Conservation (phyloP, 2,888 invertebrate genomes). For the Sesia bembeciformis region DNA sequence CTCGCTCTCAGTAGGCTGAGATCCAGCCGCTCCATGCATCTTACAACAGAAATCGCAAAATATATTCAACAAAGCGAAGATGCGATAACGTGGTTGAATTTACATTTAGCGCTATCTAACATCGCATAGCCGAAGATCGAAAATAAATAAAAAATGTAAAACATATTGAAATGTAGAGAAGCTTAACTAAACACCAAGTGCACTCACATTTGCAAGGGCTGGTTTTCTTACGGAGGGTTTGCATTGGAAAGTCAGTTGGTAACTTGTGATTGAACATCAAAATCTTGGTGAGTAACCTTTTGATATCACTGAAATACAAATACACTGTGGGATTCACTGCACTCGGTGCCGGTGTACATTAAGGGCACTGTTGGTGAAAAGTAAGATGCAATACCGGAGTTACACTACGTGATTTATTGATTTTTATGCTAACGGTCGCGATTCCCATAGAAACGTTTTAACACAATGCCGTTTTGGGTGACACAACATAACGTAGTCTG, state of each 20-base stretch:
- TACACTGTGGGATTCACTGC: constrained; percentile 48
- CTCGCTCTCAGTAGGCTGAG: constrained; percentile 29
- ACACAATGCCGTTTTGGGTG: neutral
- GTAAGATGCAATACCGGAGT: constrained; percentile 32
- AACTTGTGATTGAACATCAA: constrained; percentile 75
- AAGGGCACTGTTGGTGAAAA: constrained; percentile 18
- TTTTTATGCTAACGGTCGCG: constrained; percentile 42
- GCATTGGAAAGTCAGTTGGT: constrained; percentile 81
- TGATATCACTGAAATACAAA: constrained; percentile 58
- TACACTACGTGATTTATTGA: constrained; percentile 52
- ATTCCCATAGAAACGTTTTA: constrained; percentile 18
- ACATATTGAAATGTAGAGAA: neutral
- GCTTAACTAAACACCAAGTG: constrained; percentile 16
- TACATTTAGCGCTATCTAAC: constrained; percentile 58
- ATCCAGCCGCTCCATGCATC: constrained; percentile 53
- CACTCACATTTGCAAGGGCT: constrained; percentile 96
- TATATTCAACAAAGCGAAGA: constrained; percentile 48
- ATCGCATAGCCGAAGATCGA: constrained; percentile 33
- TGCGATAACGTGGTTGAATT: constrained; percentile 41
- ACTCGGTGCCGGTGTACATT: constrained; percentile 13
- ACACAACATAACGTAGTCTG: no score
- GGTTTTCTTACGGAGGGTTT: constrained; percentile 94
- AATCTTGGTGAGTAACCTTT: constrained; percentile 18
- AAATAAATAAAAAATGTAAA: constrained; percentile 22
- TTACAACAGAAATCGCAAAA: constrained; percentile 58